phyloP scores from a whole-genome alignment of 1,140 invertebrate species.

The Muscidifurax raptorellus region DNA sequence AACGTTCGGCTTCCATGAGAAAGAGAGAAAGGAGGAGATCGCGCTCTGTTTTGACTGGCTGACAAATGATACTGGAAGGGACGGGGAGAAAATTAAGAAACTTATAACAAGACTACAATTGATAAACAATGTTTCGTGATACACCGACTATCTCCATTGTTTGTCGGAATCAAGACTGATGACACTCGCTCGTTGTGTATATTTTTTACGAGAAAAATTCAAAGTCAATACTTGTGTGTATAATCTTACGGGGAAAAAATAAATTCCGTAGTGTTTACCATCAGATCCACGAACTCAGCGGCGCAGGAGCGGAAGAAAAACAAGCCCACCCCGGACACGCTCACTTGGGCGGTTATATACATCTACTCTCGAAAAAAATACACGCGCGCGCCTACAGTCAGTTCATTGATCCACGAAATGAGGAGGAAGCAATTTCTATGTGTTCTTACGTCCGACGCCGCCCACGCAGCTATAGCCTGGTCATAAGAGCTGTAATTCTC shows the following conservation, averaged over 20 bases:
- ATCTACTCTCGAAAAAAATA: not conserved
- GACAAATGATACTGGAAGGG: not conserved
- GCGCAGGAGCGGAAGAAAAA: no score
- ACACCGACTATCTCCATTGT: not conserved
- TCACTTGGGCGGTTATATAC: no score
- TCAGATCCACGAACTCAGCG: no score
- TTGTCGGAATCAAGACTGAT: not conserved
- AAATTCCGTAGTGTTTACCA: no score
- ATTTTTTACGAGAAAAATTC: not conserved
- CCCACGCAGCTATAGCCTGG: not conserved
- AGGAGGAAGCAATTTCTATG: not conserved
- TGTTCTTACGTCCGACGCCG: not conserved
- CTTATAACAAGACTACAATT: not conserved
- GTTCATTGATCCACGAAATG: slow-evolving; percentile 5
- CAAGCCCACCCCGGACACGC: no score
- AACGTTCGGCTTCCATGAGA: not conserved
- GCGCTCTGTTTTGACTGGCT: not conserved
- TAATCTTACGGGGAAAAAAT: no score
- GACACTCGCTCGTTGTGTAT: not conserved
- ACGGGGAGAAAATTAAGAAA: not conserved
- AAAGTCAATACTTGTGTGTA: no score
- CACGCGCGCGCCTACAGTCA: not conserved
- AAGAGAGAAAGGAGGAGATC: not conserved
- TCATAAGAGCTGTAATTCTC: not conserved
- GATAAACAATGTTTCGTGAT: not conserved